A percentile compares a stretch with the other conserved stretches of the same genome.
phyloP scores from a whole-genome alignment of 2,797 vertebrate species.

The Sitta carolinensis region DNA sequence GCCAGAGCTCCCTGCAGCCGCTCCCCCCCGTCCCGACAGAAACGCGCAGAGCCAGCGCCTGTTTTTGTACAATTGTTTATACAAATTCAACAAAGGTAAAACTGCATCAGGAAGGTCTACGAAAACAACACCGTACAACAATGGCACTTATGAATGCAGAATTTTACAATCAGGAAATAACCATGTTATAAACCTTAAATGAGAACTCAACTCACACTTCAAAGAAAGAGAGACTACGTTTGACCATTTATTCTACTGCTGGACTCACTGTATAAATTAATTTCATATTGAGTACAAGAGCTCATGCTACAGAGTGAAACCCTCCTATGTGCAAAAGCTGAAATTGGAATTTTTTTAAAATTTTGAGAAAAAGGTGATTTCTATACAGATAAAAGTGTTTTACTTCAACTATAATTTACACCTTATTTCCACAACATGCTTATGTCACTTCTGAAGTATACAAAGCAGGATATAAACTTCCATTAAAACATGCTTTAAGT shows the following conservation, averaged over 20 bases:
- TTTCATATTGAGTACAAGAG: conserved; percentile 70
- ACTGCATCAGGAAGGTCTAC: conserved; percentile 74
- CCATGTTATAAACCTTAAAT: conserved; percentile 70
- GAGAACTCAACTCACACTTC: conserved; percentile 74
- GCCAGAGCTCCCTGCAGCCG: background rate
- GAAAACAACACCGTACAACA: conserved; percentile 79
- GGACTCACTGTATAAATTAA: conserved; percentile 74
- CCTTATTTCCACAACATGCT: conserved; percentile 77
- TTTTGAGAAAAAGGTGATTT: conserved; percentile 72
- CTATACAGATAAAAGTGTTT: conserved; percentile 72
- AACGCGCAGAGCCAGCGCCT: conserved; percentile 37
- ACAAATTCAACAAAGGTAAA: conserved; percentile 84
- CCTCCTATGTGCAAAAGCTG: conserved; percentile 77
- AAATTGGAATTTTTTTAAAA: conserved; percentile 68
- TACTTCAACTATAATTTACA: conserved; percentile 75
- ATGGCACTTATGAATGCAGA: conserved; percentile 81
- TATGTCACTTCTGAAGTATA: conserved; percentile 73
- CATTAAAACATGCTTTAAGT: conserved; percentile 78
- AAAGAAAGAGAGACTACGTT: conserved; percentile 68
- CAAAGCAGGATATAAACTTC: conserved; percentile 73
- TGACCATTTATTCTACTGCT: conserved; percentile 74
- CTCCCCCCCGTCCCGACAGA: conserved; percentile 13
- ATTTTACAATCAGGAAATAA: conserved; percentile 74
- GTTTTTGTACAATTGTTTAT: conserved; percentile 81
- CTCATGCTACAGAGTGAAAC: conserved; percentile 75